Percentiles rank a stretch among this genome's conserved stretches.
Evolutionary conservation across 2,888 invertebrate genomes (phyloP).

Genomic region (Nysson spinosus): DNA sequence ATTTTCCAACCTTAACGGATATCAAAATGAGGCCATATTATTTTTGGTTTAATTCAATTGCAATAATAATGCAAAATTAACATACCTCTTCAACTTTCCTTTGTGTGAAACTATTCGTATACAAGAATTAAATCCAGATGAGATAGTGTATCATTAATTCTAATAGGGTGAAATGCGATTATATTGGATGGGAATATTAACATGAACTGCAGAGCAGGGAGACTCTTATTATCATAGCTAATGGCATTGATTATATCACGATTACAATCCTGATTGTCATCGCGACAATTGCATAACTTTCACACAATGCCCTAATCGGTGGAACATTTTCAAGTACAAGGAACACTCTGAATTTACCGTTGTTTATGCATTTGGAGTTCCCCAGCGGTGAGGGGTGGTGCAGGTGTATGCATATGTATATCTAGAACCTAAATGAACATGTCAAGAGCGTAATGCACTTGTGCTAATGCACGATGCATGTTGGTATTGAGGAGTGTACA

Average conservation of each 20-base stretch:
- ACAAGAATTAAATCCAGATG: too few relatives aligned
- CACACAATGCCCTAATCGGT: constrained; percentile 3
- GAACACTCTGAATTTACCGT: constrained; percentile 50
- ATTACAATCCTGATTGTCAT: constrained; percentile 11
- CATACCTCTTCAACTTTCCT: too few relatives aligned
- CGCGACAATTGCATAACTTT: constrained; percentile 6
- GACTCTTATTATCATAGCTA: too few relatives aligned
- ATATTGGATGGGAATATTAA: too few relatives aligned
- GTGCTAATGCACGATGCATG: constrained; percentile 49
- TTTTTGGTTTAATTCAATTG: too few relatives aligned
- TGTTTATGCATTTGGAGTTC: constrained; percentile 45
- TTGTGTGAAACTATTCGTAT: too few relatives aligned
- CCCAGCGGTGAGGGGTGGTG: constrained; percentile 31
- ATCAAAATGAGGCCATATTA: too few relatives aligned
- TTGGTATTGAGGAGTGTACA: constrained; percentile 30
- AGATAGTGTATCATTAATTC: too few relatives aligned
- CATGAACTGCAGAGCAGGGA: too few relatives aligned
- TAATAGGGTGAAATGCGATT: too few relatives aligned
- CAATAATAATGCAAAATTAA: too few relatives aligned
- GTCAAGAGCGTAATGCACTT: constrained; percentile 55
- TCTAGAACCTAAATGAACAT: constrained; percentile 51
- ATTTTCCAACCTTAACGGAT: too few relatives aligned
- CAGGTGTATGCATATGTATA: constrained; percentile 35
- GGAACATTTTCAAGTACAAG: constrained; percentile 30
- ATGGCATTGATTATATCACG: constrained; percentile 24